Evolutionary conservation across 2,888 invertebrate species (phyloP), one percentile per base, ranked within the genome.

Genomic region (Drosophila emarginata): DNA sequence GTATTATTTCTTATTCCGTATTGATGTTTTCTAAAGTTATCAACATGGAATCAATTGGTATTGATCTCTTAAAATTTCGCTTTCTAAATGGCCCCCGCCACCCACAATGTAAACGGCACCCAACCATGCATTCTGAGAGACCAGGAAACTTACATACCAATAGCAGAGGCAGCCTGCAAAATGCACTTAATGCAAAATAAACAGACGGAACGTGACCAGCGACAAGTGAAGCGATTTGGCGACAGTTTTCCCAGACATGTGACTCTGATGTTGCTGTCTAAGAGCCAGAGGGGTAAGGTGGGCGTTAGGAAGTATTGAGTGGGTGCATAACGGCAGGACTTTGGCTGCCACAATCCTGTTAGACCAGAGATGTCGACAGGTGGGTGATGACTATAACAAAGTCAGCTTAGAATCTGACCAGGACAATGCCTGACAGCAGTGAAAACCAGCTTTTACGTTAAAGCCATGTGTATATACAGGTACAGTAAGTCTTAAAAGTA

Each of bases 161-260:
- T 9, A 9, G 32, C 32, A 32, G 4, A 51, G 5, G n/a, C 51
- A 51, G 12, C 21, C 15, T 78, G 79, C 61, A 54, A 78, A 76
- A 61, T 66, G 79, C 76, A 40, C 45, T 63, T 64, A 50, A 68
- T 63, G 68, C 59, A 50, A 68, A 69, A 69, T 67, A 72, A 79
- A 76, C 67, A 79, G 64, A 67, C 57, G 56, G 56, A 68, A 82
- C 77, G 74, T 82, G 80, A 78, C 80, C 78, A 69, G 6, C 67
- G 72, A 68, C 60, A 75, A 67, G 67, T 61, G 72, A 45, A 18
- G 54, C 32, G 65, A 72, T 76, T 81, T 61, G 82, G 76, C 65
- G 77, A 76, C 67, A 78, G 53, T 64, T 67, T 64, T 67, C 28
- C 21, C 67, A 45, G 60, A 45, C 67, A 60, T 61, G 40, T 71